Evolutionary conservation across 1,140 invertebrate species (phyloP), one percentile per base, ranked within the genome.

Genomic region (Augochlora pura): DNA sequence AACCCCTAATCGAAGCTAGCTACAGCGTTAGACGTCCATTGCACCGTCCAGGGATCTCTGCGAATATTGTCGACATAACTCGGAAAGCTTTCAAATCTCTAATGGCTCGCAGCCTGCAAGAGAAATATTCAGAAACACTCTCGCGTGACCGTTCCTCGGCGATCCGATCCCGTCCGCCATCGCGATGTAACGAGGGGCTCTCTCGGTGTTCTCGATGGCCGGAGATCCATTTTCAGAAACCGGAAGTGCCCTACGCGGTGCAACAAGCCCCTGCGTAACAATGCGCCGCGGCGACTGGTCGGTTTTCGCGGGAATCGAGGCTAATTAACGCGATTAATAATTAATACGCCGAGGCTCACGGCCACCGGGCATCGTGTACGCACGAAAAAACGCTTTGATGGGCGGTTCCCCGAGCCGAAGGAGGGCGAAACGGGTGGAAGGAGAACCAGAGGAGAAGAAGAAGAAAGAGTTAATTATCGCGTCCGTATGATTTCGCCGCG

Each of bases 391-490:
- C 18, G 32, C 57, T 66, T 18, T 23, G 49, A 27, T 16, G 21
- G 60, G 10, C 0, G 14, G 7, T 0, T 0, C n/a, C 42, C n/a
- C 12, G 18, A 10, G 59, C 39, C 42, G 38, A n/a, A 25, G 23
- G 32, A 52, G 27, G 6, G 32, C 14, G 25, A 3, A n/a, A 46
- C 10, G 32, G 32, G 18, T 10, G 14, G 38, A 2, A 42, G 18
- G 25, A 52, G 23, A 46, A 52, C 46, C 23, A 18, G 59, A 39
- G 25, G 66, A 14, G n/a, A 16, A 59, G 14, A 10, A 27, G 67
- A 54, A 46, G 52, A 62, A 70, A 54, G 73, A 77, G 65, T 76
- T 81, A 81, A 64, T 68, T 81, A 69, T 69, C 73, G 74, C 73
- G 72, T 63, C 32, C n/a, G 64, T 76, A 63, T 49, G 74, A 81